Conservation (phyloP, 1,140 invertebrate species). For the Drosophila tropicalis region DNA sequence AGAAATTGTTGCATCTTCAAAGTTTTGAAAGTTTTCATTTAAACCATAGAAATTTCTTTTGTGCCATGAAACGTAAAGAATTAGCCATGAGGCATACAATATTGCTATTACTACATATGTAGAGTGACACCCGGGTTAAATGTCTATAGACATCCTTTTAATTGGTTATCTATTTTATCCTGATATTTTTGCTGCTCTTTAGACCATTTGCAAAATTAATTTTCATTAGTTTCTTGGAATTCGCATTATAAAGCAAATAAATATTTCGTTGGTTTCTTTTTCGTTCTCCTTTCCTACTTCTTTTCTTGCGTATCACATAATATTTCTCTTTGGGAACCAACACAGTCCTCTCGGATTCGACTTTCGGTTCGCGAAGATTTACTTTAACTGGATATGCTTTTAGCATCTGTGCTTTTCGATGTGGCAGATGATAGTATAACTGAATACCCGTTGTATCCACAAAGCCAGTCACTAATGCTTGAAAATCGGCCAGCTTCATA, state of each 20-base stretch:
- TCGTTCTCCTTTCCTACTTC: not conserved
- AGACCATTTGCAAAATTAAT: conserved; percentile 27
- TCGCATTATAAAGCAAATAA: conserved; percentile 16
- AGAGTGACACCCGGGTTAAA: too few species aligned
- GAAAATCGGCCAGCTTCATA: conserved; percentile 22
- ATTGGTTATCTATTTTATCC: conserved; percentile 2
- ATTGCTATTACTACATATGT: too few species aligned
- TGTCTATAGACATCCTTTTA: not conserved
- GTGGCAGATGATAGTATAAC: conserved; percentile 5
- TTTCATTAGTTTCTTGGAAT: conserved; percentile 20
- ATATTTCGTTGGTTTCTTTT: not conserved
- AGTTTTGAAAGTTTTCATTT: too few species aligned
- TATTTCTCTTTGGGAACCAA: conserved; percentile 6
- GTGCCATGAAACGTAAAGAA: too few species aligned
- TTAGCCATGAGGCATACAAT: too few species aligned
- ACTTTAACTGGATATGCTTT: not conserved
- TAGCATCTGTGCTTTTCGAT: not conserved
- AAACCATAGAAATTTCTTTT: too few species aligned
- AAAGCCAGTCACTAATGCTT: not conserved
- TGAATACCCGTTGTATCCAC: not conserved
- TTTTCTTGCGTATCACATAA: not conserved
- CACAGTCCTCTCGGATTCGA: not conserved
- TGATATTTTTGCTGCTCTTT: not conserved
- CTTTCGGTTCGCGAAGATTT: not conserved
- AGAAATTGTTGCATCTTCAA: too few species aligned